Conservation (phyloP, 2,113 vertebrate genomes). For the Agelaius tricolor region DNA sequence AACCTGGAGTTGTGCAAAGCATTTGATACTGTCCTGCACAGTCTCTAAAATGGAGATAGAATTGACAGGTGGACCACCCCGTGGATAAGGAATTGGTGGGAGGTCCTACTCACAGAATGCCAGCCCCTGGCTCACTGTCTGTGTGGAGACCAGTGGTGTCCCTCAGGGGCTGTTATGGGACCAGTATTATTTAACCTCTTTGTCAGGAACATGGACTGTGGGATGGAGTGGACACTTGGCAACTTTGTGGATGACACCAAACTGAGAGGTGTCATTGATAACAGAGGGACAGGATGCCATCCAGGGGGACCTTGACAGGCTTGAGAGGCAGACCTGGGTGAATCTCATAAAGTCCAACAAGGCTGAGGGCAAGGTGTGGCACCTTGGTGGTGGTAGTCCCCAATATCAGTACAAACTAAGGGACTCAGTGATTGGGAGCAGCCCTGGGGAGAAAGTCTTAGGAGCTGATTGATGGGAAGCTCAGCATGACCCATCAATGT, state of each 20-base stretch:
- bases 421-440: not conserved
- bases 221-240: not conserved
- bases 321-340: not conserved
- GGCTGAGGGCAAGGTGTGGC: not conserved
- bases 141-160: not conserved
- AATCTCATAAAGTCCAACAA: not conserved
- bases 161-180: not conserved
- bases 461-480: not conserved
- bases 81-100: not conserved
- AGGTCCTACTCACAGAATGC: not conserved
- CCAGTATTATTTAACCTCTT: not conserved
- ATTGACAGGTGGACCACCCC: not conserved
- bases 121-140: no score
- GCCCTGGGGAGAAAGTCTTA: not conserved
- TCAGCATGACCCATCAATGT: not conserved
- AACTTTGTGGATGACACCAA: not conserved
- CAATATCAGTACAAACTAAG: not conserved
- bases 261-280: not conserved
- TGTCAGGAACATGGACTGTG: not conserved
- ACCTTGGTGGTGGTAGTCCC: not conserved
- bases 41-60: not conserved
- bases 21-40: not conserved
- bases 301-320: not conserved
- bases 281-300: not conserved
- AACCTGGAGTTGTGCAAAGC: not conserved